Percentiles rank a stretch among this genome's conserved stretches.
phyloP scores from a whole-genome alignment of 2,888 invertebrate species.

The Thera britannica region DNA sequence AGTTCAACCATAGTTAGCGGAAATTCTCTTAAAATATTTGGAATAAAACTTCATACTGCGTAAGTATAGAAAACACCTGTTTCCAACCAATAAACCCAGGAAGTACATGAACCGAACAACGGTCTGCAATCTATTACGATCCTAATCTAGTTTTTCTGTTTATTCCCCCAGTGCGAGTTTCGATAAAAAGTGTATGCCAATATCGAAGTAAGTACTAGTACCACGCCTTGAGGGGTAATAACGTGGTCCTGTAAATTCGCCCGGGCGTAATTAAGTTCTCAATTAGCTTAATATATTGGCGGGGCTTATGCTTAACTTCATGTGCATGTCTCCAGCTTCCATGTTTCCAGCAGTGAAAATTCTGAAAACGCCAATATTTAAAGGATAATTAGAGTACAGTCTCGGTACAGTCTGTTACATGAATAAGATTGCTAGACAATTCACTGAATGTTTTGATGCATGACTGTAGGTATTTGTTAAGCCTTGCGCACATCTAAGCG shows the following conservation, averaged over 20 bases:
- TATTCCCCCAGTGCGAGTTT: conserved; percentile 14
- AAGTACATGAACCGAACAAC: conserved; percentile 9
- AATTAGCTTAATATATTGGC: conserved; percentile 76
- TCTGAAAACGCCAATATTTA: too few relatives aligned
- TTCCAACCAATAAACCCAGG: conserved; percentile 3
- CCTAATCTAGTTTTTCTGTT: conserved; percentile 25
- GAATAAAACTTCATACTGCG: background rate
- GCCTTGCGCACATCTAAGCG: too few relatives aligned
- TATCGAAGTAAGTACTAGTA: conserved; percentile 19
- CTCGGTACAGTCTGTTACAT: too few relatives aligned
- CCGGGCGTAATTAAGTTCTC: conserved; percentile 74
- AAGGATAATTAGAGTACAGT: too few relatives aligned
- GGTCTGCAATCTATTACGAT: conserved; percentile 12
- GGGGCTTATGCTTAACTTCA: conserved; percentile 10
- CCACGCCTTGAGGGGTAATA: conserved; percentile 68
- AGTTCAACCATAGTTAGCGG: background rate
- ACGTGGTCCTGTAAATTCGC: conserved; percentile 68
- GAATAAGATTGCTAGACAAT: too few relatives aligned
- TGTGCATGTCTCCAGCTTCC: too few relatives aligned
- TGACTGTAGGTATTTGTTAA: too few relatives aligned
- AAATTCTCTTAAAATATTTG: background rate
- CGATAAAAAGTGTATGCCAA: conserved; percentile 33
- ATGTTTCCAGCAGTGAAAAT: too few relatives aligned
- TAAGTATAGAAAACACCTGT: conserved; percentile 2
- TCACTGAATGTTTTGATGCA: too few relatives aligned